A percentile compares a stretch with the other conserved stretches of the same genome.
phyloP scores from a whole-genome alignment of 2,888 invertebrate genomes.

The Troides aeacus region DNA sequence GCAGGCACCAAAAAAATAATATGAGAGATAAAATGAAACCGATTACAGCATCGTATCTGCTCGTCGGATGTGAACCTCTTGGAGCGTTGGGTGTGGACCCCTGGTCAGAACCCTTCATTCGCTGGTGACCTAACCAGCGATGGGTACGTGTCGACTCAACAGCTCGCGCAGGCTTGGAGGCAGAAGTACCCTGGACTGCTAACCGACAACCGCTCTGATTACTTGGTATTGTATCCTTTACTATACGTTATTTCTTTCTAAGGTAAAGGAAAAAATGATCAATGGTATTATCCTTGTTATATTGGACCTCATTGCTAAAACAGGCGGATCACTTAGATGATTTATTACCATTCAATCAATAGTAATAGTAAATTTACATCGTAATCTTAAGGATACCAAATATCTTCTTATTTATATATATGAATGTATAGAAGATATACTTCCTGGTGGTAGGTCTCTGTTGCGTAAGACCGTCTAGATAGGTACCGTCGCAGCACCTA shows the following conservation, averaged over 20 bases:
- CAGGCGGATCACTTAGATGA: no score
- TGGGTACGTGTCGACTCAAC: conserved; percentile 83
- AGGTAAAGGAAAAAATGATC: no score
- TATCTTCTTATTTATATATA: no score
- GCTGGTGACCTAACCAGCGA: conserved; percentile 82
- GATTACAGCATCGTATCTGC: conserved; percentile 81
- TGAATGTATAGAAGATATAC: no score
- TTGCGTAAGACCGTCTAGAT: no score
- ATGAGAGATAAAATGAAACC: neutral
- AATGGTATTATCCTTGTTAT: no score
- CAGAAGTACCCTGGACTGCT: conserved; percentile 83
- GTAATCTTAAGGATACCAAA: no score
- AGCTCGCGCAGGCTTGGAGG: conserved; percentile 84
- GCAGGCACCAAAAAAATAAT: neutral
- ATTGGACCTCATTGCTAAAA: no score
- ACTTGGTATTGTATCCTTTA: conserved; percentile 66
- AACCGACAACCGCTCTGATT: conserved; percentile 74
- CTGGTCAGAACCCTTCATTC: conserved; percentile 77
- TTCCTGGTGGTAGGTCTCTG: no score
- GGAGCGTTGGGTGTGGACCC: conserved; percentile 83
- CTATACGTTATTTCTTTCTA: neutral
- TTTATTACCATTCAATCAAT: no score
- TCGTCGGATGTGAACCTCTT: conserved; percentile 83
- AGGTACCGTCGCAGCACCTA: no score
- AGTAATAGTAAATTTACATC: no score